These are phyloP conservation scores for Microctonus hyperodae DNA, from an alignment of 2,888 invertebrate species.

Conservation along the genomic window DNA sequence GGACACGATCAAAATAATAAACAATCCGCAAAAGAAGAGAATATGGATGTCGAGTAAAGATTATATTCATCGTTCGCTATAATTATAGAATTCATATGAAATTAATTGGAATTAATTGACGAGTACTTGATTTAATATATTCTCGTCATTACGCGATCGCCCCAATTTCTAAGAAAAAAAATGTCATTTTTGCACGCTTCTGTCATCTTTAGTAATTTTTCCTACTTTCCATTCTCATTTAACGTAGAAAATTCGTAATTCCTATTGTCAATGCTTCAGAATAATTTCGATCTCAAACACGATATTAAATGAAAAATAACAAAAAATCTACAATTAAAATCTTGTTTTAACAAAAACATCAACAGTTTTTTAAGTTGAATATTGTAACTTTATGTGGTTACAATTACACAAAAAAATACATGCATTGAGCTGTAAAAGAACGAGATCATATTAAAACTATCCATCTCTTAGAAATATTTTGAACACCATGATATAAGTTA, in stretches of 20 bases:
- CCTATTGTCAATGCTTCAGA: too few species aligned
- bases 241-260: not conserved
- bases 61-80: slow-evolving; percentile 8
- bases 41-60: slow-evolving; percentile 64
- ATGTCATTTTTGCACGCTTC: slow-evolving; percentile 9
- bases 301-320: too few species aligned
- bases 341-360: too few species aligned
- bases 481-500: too few species aligned
- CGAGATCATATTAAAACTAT: too few species aligned
- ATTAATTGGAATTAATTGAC: slow-evolving; percentile 25
- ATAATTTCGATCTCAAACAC: too few species aligned
- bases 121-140: slow-evolving; percentile 27
- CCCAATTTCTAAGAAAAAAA: slow-evolving; percentile 23
- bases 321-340: too few species aligned
- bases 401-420: too few species aligned
- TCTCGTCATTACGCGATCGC: slow-evolving; percentile 27
- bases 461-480: too few species aligned
- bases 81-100: slow-evolving; percentile 5
- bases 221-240: not conserved
- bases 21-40: slow-evolving; percentile 54
- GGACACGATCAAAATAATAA: slow-evolving; percentile 50
- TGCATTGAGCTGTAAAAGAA: too few species aligned
- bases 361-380: too few species aligned
- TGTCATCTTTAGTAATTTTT: slow-evolving; percentile 19
- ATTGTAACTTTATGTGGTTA: too few species aligned